Evolutionary conservation across 2,888 invertebrate species (phyloP).

Genomic region (Odontomyia ornata): DNA sequence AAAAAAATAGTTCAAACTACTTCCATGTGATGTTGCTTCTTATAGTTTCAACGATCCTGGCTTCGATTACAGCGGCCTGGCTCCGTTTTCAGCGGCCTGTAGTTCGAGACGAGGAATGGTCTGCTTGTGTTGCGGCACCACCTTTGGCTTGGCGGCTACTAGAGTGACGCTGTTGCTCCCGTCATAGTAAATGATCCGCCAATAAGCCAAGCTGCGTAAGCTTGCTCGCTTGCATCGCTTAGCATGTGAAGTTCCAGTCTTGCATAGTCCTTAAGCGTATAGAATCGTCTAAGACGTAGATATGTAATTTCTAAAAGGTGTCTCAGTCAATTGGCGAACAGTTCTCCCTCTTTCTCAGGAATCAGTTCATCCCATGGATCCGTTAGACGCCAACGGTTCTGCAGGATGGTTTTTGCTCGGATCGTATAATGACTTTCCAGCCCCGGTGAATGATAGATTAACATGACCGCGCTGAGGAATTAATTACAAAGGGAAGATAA

Average conservation of each 20-base stretch:
- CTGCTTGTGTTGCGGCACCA: background rate
- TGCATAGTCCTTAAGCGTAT: background rate
- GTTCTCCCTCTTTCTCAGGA: conserved; percentile 10
- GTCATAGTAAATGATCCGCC: background rate
- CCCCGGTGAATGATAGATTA: background rate
- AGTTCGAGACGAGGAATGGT: too few species aligned
- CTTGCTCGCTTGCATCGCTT: background rate
- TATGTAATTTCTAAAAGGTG: background rate
- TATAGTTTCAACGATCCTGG: background rate
- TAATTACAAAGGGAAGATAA: too few species aligned
- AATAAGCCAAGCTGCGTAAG: conserved; percentile 13
- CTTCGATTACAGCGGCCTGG: too few species aligned
- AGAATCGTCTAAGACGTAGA: background rate
- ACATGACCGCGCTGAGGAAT: background rate
- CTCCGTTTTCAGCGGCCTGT: background rate
- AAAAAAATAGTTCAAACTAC: background rate
- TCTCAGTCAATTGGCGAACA: background rate
- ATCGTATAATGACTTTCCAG: background rate
- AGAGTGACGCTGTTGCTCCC: conserved; percentile 9
- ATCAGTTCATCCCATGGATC: background rate
- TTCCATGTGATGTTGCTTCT: conserved; percentile 1
- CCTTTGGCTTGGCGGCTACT: background rate
- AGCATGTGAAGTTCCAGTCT: background rate
- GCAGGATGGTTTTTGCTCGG: conserved; percentile 2
- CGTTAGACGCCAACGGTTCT: background rate